phyloP scores from a whole-genome alignment of 2,113 vertebrate species.

The Platichthys flesus region DNA sequence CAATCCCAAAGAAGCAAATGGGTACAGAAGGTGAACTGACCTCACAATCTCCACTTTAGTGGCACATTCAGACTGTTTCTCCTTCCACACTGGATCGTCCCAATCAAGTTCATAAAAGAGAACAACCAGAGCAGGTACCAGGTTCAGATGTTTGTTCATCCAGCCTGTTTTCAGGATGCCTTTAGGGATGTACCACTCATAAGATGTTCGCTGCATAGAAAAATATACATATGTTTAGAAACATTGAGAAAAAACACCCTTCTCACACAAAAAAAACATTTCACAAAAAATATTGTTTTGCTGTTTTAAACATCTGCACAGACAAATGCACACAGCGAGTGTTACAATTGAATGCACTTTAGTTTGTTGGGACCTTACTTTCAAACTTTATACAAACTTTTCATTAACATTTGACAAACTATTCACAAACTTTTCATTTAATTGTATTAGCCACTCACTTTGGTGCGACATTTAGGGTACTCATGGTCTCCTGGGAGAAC shows the following conservation, averaged over 20 bases:
- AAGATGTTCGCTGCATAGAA: slow-evolving; percentile 89
- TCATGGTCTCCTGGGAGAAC: slow-evolving; percentile 96
- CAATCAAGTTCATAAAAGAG: slow-evolving; percentile 98
- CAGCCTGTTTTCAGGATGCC: slow-evolving; percentile 97
- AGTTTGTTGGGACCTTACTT: too few relatives aligned
- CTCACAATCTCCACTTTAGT: slow-evolving; percentile 98
- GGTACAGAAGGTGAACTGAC: slow-evolving; percentile 69
- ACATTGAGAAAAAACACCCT: neutral
- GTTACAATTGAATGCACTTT: neutral
- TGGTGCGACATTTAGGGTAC: slow-evolving; percentile 96
- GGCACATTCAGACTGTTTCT: slow-evolving; percentile 96
- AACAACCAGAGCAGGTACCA: slow-evolving; percentile 95
- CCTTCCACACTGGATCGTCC: slow-evolving; percentile 98
- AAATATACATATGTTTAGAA: neutral
- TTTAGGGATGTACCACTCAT: slow-evolving; percentile 99
- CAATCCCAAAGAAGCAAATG: neutral
- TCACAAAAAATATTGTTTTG: neutral
- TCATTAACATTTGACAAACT: too few relatives aligned
- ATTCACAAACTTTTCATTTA: neutral
- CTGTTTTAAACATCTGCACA: neutral
- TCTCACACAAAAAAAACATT: neutral
- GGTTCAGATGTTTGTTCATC: slow-evolving; percentile 99
- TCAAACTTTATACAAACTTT: too few relatives aligned
- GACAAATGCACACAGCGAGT: neutral
- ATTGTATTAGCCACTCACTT: slow-evolving; percentile 81